Base-by-base conservation (phyloP, 2,888 invertebrate species). In the Resseliella maxima region DNA sequence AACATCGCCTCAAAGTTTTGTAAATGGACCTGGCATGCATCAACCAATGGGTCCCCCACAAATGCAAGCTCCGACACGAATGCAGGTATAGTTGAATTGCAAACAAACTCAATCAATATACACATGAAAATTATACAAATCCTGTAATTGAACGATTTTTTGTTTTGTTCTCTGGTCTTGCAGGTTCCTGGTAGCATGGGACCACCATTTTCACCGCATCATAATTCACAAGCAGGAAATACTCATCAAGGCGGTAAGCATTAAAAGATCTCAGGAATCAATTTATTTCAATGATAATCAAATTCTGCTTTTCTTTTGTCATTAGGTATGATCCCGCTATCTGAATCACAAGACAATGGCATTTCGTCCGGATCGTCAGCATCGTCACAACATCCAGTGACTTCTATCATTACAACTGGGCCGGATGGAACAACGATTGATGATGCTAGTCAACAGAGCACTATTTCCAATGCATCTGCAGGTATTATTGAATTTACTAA, bases 391-490 rank as follows among this genome's bases (percentile, higher is more conserved):
- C 93, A 95, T 90, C 94, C 95, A 87, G 96, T 96, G 88, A 96
- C 96, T 85, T 95, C 96, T 87, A 95, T 97, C 88, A 95, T 97
- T 89, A 97, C 97, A 88, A 97, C 97, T 86, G 97, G 97, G 3
- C 97, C 97, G 24, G 97, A 97, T 92, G 97, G 97, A 87, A 94
- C 96, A 88, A 95, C 95, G 83, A 93, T 97, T 88, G 97, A 97
- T 91, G 97, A 97, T 91, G 97, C 95, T 89, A 96, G 96, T 89
- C 97, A 97, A 91, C 97, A 97, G 92, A 97, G 97, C 89, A 97
- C 97, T 88, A 93, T 97, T 88, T 97, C 97, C 87, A 97, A 97
- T 92, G 97, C 97, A 87, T 98, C 98, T 88, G 97, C 96, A 90
- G 96, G 96, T 97, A 91, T 86, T 12, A 85, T 86, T 8, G 15